Evolutionary conservation across 1,140 invertebrate genomes (phyloP).

Genomic region (Limonius californicus): DNA sequence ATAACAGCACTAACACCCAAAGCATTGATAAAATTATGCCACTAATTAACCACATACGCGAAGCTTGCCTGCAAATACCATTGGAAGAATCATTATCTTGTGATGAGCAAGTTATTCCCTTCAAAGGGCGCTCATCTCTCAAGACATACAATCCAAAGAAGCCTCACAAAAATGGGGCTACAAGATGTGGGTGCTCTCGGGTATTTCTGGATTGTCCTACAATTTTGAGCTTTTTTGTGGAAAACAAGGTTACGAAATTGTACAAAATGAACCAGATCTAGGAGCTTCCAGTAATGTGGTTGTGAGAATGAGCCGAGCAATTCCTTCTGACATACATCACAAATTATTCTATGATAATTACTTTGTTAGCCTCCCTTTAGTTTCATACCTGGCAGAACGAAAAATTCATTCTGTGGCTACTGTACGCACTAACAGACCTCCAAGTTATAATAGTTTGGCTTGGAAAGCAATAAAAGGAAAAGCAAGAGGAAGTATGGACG

Average conservation of each 20-base stretch:
- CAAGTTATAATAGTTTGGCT: no score
- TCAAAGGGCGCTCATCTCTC: conserved; percentile 31
- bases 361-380: conserved; percentile 30
- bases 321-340: conserved; percentile 26
- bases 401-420: conserved; percentile 7
- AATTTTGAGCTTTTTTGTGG: conserved; percentile 23
- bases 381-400: neutral
- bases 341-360: conserved; percentile 37
- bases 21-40: conserved; percentile 32
- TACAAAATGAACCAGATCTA: neutral
- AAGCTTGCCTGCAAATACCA: conserved; percentile 28
- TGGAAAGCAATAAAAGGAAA: no score
- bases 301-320: conserved; percentile 29
- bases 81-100: conserved; percentile 38
- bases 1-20: conserved; percentile 17
- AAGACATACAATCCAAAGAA: conserved; percentile 39
- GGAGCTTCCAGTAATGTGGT: conserved; percentile 41
- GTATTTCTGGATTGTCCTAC: conserved; percentile 15
- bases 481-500: no score
- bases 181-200: neutral
- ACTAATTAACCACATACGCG: conserved; percentile 16
- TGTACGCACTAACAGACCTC: neutral
- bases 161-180: conserved; percentile 39
- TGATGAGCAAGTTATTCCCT: conserved; percentile 41
- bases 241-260: conserved; percentile 23